Evolutionary conservation across 2,797 vertebrate genomes (phyloP).

Genomic region (Podarcis lilfordi): DNA sequence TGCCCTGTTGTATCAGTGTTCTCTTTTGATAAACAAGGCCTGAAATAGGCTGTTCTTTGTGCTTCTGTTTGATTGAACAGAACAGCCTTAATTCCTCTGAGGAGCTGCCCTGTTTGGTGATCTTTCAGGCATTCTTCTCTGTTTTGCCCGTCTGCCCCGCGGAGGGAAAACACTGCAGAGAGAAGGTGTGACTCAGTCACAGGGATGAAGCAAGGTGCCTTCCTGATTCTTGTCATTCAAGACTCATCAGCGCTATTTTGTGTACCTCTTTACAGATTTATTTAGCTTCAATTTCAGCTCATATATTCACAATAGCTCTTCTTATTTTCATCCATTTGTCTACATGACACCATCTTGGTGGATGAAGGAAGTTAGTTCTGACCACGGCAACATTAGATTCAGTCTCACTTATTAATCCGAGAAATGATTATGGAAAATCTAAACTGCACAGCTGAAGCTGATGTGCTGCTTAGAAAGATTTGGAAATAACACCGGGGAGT

Average conservation of each 20-base stretch:
- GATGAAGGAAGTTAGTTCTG: background rate
- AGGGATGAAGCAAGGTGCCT: background rate
- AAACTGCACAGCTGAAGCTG: slow-evolving; percentile 21
- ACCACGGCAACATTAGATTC: background rate
- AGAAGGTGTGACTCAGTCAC: background rate
- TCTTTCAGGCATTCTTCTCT: background rate
- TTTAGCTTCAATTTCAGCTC: background rate
- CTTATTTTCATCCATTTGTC: background rate
- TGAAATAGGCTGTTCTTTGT: too few species aligned
- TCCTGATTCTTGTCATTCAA: background rate
- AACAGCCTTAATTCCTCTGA: background rate
- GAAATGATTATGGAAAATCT: slow-evolving; percentile 4
- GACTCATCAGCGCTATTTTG: background rate
- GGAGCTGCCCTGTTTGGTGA: background rate
- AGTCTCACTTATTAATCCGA: slow-evolving; percentile 1
- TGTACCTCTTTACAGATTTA: background rate
- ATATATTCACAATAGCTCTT: background rate
- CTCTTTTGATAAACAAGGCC: too few species aligned
- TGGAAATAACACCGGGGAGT: background rate
- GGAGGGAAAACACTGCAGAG: background rate
- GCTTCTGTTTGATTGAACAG: background rate
- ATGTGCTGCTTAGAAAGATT: background rate
- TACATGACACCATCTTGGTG: background rate
- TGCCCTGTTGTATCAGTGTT: too few species aligned
- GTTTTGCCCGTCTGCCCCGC: too few species aligned